Percentiles rank a stretch among this genome's conserved stretches.
These are phyloP conservation scores for Glossophaga mutica DNA, from an alignment of 2,797 vertebrate genomes.

Conservation along the genomic window DNA sequence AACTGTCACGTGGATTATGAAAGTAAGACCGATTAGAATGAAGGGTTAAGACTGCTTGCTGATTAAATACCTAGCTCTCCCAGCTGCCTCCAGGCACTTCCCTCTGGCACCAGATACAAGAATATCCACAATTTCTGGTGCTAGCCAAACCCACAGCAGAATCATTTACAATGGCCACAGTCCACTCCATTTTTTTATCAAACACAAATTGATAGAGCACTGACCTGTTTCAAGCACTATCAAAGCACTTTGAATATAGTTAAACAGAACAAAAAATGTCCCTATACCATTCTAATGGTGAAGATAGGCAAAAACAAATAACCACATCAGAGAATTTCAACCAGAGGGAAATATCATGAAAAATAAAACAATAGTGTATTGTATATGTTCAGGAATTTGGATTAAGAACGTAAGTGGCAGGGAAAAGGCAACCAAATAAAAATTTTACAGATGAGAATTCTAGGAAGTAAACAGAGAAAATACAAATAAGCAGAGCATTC, in stretches of 20 bases:
- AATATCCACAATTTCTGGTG: background rate
- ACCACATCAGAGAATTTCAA: background rate
- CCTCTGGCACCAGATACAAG: background rate
- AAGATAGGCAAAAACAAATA: background rate
- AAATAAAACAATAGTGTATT: background rate
- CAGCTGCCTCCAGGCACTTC: background rate
- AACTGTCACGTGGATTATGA: background rate
- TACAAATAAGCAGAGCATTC: background rate
- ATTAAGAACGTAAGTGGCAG: background rate
- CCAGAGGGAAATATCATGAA: background rate
- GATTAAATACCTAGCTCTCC: background rate
- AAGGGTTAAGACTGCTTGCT: background rate
- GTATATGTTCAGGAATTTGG: background rate
- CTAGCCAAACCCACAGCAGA: background rate
- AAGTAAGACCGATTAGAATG: background rate
- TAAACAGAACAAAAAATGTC: background rate
- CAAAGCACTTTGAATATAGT: background rate
- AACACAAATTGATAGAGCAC: background rate
- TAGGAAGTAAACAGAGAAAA: background rate
- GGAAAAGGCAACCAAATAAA: background rate
- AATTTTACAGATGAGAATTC: background rate
- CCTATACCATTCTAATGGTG: background rate
- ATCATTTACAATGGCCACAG: background rate
- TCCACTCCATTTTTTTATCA: background rate
- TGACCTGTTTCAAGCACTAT: background rate